Conservation (phyloP, 1,140 invertebrate species). For the Drosophila navojoa region DNA sequence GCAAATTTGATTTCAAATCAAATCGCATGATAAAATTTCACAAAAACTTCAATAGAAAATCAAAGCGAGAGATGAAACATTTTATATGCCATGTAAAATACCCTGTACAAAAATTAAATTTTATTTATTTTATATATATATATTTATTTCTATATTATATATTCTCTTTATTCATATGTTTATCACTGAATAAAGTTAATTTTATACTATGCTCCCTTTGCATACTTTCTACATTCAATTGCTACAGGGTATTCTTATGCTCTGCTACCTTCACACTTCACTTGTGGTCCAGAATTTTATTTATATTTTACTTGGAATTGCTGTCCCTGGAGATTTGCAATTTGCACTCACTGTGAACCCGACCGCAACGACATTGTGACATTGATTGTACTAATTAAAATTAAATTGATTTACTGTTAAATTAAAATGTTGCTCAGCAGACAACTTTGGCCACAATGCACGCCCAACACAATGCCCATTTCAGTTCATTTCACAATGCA, state of each 20-base stretch:
- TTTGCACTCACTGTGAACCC: neutral
- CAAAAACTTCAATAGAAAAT: constrained; percentile 20
- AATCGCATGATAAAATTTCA: constrained; percentile 39
- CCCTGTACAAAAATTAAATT: neutral
- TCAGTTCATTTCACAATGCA: constrained; percentile 22
- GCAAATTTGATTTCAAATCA: constrained; percentile 43
- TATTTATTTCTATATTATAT: too few species aligned
- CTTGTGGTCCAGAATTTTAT: neutral
- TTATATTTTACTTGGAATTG: neutral
- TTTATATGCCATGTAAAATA: neutral
- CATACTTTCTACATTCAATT: neutral
- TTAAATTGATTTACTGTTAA: constrained; percentile 37
- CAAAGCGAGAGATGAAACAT: constrained; percentile 18
- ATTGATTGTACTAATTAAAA: constrained; percentile 49
- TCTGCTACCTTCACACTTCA: too few species aligned
- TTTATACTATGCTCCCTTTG: too few species aligned
- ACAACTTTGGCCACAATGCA: constrained; percentile 7
- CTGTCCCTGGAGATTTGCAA: neutral
- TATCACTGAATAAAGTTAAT: too few species aligned
- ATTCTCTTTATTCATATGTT: too few species aligned
- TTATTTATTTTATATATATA: too few species aligned
- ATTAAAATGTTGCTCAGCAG: constrained; percentile 27
- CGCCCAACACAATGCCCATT: constrained; percentile 3
- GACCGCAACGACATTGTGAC: constrained; percentile 15
- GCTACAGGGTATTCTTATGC: neutral